Conservation (phyloP, 2,113 vertebrate genomes). For the Hyperoodon ampullatus region DNA sequence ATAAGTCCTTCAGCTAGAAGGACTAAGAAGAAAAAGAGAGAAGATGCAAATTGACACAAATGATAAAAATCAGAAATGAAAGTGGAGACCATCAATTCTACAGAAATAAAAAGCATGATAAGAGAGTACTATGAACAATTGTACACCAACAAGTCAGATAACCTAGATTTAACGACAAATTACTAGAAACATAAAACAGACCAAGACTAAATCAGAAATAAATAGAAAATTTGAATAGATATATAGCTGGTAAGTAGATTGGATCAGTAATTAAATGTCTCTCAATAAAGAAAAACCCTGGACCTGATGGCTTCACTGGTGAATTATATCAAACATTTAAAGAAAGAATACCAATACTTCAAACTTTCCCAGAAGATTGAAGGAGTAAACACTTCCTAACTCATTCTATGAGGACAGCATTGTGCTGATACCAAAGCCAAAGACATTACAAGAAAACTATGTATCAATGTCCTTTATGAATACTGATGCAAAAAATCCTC, state of each 20-base stretch:
- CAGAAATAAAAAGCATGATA: background rate
- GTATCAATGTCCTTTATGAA: background rate
- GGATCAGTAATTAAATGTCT: background rate
- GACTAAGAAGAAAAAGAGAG: background rate
- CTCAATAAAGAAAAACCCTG: background rate
- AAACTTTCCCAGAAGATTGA: background rate
- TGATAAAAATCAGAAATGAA: background rate
- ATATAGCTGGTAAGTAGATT: background rate
- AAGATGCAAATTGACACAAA: background rate
- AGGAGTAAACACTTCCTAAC: background rate
- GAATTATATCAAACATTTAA: background rate
- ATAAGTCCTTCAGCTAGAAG: background rate
- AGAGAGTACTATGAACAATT: background rate
- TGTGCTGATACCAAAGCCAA: background rate
- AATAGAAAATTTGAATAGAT: background rate
- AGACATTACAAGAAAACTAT: background rate
- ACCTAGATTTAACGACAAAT: background rate
- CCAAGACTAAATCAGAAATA: background rate
- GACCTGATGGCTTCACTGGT: background rate
- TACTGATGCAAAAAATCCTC: background rate
- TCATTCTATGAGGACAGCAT: background rate
- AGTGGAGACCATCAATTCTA: background rate
- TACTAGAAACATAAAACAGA: background rate
- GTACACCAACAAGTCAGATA: background rate
- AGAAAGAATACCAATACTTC: background rate